phyloP scores from a whole-genome alignment of 2,113 vertebrate genomes.

The Garra rufa region DNA sequence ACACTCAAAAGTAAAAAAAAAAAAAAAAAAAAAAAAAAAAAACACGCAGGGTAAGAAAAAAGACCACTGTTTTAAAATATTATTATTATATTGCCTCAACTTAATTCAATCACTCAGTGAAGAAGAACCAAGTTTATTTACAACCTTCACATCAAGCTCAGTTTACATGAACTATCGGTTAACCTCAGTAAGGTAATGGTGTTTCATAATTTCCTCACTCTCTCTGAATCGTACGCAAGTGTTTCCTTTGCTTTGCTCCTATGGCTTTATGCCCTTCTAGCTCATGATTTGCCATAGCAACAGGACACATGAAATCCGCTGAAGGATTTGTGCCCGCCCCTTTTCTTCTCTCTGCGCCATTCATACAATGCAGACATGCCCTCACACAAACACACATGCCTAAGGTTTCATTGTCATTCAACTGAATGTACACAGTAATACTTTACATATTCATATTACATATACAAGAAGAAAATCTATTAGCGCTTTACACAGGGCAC shows the following conservation, averaged over 20 bases:
- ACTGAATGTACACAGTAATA: not conserved
- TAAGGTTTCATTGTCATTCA: constrained; percentile 16
- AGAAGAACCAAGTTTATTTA: constrained; percentile 8
- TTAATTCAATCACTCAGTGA: constrained; percentile 36
- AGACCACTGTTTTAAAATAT: not conserved
- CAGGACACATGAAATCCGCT: constrained; percentile 64
- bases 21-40: not conserved
- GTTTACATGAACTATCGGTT: constrained; percentile 58
- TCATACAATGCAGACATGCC: constrained; percentile 31
- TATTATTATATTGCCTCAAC: constrained; percentile 22
- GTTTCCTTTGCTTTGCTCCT: constrained; percentile 29
- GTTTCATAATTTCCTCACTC: constrained; percentile 43
- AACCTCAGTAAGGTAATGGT: constrained; percentile 58
- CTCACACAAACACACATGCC: constrained; percentile 36
- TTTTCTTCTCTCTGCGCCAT: constrained; percentile 53
- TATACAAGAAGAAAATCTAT: not conserved
- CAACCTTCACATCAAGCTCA: constrained; percentile 29
- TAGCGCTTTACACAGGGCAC: not conserved
- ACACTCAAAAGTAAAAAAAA: not conserved
- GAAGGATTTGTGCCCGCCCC: constrained; percentile 57
- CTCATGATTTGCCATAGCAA: constrained; percentile 71
- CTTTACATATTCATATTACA: not conserved
- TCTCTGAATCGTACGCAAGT: constrained; percentile 22
- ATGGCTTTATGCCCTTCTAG: constrained; percentile 63
- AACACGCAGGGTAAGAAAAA: not conserved